Evolutionary conservation across 2,888 invertebrate species (phyloP).

Genomic region (Agonopterix subpropinquella): DNA sequence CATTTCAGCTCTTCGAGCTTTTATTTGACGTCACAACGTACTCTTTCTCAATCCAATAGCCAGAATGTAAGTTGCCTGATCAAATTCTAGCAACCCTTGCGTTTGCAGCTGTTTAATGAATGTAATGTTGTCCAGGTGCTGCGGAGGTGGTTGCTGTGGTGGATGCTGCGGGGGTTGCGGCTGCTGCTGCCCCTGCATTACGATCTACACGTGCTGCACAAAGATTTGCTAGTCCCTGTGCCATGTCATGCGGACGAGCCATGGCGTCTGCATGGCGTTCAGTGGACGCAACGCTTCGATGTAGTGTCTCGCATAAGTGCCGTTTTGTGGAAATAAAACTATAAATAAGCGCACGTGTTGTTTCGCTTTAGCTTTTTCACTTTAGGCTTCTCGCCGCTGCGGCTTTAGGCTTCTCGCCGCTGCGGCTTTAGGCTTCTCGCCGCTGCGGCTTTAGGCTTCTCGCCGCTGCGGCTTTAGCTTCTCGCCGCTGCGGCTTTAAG

Average conservation of each 20-base stretch:
- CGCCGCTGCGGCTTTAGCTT: too few relatives aligned
- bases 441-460: too few relatives aligned
- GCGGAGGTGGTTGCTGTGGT: constrained; percentile 31
- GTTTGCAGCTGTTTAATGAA: background rate
- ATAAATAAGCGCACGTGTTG: constrained; percentile 14
- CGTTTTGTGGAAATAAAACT: constrained; percentile 36
- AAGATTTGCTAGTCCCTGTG: constrained; percentile 11
- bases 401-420: too few relatives aligned
- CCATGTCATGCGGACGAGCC: background rate
- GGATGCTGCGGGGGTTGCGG: constrained; percentile 24
- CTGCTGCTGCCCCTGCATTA: constrained; percentile 34
- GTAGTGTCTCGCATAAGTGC: constrained; percentile 20
- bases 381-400: background rate
- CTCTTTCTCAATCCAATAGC: constrained; percentile 11
- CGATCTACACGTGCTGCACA: constrained; percentile 25
- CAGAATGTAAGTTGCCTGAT: constrained; percentile 32
- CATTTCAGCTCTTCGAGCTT: constrained; percentile 3
- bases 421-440: too few relatives aligned
- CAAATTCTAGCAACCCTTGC: background rate
- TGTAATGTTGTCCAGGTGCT: constrained; percentile 33
- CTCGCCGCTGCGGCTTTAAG: too few relatives aligned
- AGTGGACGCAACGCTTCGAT: constrained; percentile 8
- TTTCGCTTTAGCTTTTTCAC: background rate
- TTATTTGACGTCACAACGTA: constrained; percentile 14
- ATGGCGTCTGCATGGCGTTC: constrained; percentile 2